Percentiles rank a stretch among this genome's conserved stretches.
phyloP scores from a whole-genome alignment of 2,888 invertebrate genomes.

The Buathra laborator region DNA sequence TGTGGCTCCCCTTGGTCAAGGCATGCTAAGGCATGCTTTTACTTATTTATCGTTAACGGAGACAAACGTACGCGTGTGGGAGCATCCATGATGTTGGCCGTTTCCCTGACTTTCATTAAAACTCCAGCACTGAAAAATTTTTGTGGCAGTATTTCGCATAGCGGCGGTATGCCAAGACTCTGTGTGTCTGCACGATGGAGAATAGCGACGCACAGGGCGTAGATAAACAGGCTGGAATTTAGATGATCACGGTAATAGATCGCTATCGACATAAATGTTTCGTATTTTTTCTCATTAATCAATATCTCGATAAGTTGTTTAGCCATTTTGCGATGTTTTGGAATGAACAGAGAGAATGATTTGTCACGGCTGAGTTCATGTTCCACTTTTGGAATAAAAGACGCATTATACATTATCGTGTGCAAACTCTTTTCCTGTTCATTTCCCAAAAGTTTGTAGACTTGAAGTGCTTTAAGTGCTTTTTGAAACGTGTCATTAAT shows the following conservation, averaged over 20 bases:
- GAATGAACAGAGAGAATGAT: constrained; percentile 91
- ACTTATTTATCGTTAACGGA: constrained; percentile 83
- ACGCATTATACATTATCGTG: constrained; percentile 86
- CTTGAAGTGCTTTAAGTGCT: constrained; percentile 86
- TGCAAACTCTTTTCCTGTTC: background rate
- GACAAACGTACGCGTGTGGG: constrained; percentile 87
- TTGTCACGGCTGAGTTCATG: constrained; percentile 88
- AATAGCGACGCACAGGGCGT: constrained; percentile 91
- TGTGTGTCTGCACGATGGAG: constrained; percentile 91
- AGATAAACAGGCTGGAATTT: constrained; percentile 93
- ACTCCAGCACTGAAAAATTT: constrained; percentile 92
- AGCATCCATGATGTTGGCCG: constrained; percentile 88
- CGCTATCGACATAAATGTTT: constrained; percentile 90
- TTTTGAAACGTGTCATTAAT: constrained; percentile 86
- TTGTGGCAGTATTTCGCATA: constrained; percentile 93
- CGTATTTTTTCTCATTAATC: constrained; percentile 90
- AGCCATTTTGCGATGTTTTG: constrained; percentile 90
- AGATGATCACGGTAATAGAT: constrained; percentile 90
- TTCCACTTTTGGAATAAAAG: no score
- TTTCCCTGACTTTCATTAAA: constrained; percentile 90
- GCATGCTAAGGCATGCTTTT: background rate
- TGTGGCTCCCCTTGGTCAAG: background rate
- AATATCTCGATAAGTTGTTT: constrained; percentile 90
- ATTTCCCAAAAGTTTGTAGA: constrained; percentile 87
- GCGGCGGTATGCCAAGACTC: constrained; percentile 90